A percentile compares a stretch with the other conserved stretches of the same genome.
Evolutionary conservation across 2,113 vertebrate species (phyloP).

Genomic region (Tor tambroides): DNA sequence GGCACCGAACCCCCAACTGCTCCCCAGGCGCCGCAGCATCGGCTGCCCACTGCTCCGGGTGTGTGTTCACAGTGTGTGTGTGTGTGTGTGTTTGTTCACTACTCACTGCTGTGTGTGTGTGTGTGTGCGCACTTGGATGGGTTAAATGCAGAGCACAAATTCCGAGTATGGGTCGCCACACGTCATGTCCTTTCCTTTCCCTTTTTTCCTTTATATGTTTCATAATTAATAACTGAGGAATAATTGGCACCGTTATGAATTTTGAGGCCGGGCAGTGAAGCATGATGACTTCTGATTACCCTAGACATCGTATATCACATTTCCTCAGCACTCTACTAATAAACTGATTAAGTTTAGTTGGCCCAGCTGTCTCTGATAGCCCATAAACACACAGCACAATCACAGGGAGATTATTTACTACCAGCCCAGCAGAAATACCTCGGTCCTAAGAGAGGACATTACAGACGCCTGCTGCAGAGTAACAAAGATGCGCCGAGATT

Average conservation of each 20-base stretch:
- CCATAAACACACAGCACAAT: constrained; percentile 33
- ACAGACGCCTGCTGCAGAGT: constrained; percentile 21
- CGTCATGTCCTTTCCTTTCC: too few relatives aligned
- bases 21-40: too few relatives aligned
- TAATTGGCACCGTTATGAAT: constrained; percentile 37
- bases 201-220: too few relatives aligned
- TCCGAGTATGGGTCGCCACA: too few relatives aligned
- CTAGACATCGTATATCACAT: constrained; percentile 39
- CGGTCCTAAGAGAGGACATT: constrained; percentile 40
- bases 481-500: constrained; percentile 33
- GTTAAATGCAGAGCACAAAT: too few relatives aligned
- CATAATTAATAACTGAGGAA: constrained; percentile 44
- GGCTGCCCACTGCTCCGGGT: too few relatives aligned
- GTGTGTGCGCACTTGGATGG: too few relatives aligned
- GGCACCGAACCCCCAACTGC: too few relatives aligned
- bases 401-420: constrained; percentile 41
- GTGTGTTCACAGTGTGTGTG: too few relatives aligned
- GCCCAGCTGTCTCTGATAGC: constrained; percentile 43
- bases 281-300: constrained; percentile 46
- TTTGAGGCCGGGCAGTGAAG: background rate
- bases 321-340: constrained; percentile 47
- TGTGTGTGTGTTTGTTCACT: too few relatives aligned
- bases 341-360: constrained; percentile 49
- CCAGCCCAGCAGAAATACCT: constrained; percentile 43
- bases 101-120: too few relatives aligned